These are phyloP conservation scores for Herminia tarsipennalis DNA, from an alignment of 2,888 invertebrate species.

Conservation along the genomic window DNA sequence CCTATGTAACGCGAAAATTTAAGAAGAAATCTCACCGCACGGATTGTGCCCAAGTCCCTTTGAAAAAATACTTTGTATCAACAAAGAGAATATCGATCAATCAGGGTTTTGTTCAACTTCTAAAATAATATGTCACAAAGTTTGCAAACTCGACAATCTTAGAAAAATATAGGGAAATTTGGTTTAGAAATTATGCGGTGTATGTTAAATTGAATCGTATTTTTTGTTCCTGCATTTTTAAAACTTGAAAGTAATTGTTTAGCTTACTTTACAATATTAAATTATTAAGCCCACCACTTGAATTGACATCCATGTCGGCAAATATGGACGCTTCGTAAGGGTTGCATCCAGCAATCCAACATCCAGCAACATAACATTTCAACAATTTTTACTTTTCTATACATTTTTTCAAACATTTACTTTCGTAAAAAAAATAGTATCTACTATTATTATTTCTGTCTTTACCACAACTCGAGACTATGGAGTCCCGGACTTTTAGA, in stretches of 20 bases:
- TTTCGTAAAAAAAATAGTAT: too few species aligned
- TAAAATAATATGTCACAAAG: conserved; percentile 42
- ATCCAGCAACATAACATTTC: too few species aligned
- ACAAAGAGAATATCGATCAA: conserved; percentile 47
- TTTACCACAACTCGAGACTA: too few species aligned
- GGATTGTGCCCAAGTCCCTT: conserved; percentile 36
- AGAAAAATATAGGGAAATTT: conserved; percentile 1
- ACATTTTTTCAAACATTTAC: too few species aligned
- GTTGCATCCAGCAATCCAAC: too few species aligned
- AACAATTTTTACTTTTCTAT: too few species aligned
- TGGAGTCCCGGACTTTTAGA: too few species aligned
- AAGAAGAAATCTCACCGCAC: conserved; percentile 36
- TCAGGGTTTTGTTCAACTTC: conserved; percentile 40
- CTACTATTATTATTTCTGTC: too few species aligned
- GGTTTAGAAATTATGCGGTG: conserved; percentile 1
- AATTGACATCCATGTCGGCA: too few species aligned
- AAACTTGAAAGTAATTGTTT: background rate
- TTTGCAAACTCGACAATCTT: conserved; percentile 27
- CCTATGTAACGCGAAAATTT: conserved; percentile 34
- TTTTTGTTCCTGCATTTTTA: background rate
- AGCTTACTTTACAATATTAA: too few species aligned
- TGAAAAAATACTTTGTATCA: conserved; percentile 46
- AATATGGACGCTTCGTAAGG: too few species aligned
- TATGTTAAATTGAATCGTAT: background rate
- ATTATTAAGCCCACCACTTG: too few species aligned